A percentile compares a stretch with the other conserved stretches of the same genome.
Conservation (phyloP, 1,140 invertebrate genomes). For the Drosophila simulans region DNA sequence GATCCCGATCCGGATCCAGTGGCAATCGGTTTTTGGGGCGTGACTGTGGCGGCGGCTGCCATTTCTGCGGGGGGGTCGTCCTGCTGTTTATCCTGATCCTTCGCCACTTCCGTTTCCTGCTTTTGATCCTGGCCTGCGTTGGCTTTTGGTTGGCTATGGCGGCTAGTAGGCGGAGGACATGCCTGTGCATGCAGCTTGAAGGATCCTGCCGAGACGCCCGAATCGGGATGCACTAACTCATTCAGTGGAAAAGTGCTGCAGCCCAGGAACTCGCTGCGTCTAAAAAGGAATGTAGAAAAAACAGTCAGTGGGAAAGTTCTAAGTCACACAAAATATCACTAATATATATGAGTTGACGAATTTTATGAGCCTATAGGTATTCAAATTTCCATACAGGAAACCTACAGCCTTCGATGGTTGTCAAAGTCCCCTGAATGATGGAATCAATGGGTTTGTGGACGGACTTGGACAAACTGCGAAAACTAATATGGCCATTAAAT, state of each 20-base stretch:
- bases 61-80: constrained; percentile 20
- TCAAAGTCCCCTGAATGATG: not conserved
- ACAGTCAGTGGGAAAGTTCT: not conserved
- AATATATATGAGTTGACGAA: too few relatives aligned
- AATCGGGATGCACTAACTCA: constrained; percentile 87
- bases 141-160: constrained; percentile 27
- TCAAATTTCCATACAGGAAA: too few relatives aligned
- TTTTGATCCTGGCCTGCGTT: constrained; percentile 17
- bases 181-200: constrained; percentile 86
- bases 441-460: not conserved
- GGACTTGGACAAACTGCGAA: not conserved
- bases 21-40: constrained; percentile 34
- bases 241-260: constrained; percentile 91
- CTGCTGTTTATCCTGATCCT: not conserved
- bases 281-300: constrained; percentile 84
- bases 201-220: constrained; percentile 84
- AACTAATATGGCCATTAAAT: constrained; percentile 3
- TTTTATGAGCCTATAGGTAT: too few relatives aligned
- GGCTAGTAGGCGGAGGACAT: constrained; percentile 50
- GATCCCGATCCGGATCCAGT: constrained; percentile 24
- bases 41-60: constrained; percentile 37
- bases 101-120: not conserved
- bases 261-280: constrained; percentile 92
- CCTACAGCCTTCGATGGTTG: not conserved
- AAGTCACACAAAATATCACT: too few relatives aligned